These are phyloP conservation scores for Dendrocincla fuliginosa DNA, from an alignment of 2,797 vertebrate genomes.

Conservation along the genomic window DNA sequence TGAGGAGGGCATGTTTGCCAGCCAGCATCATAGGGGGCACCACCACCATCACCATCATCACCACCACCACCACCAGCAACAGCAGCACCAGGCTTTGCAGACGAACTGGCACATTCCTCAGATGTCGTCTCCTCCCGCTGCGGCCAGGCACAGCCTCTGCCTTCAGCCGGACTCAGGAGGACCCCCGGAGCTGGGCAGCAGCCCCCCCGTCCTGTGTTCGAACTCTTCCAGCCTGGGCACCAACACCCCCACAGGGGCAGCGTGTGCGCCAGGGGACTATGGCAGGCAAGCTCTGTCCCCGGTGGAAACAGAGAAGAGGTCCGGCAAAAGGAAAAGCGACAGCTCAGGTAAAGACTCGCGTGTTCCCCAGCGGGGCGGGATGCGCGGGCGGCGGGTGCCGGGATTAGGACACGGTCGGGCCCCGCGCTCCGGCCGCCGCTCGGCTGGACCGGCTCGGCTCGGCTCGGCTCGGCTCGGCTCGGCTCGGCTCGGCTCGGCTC, in stretches of 20 bases:
- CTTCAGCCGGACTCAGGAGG: slow-evolving; percentile 86
- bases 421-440: background rate
- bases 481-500: background rate
- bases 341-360: slow-evolving; percentile 88
- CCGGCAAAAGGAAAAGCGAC: slow-evolving; percentile 93
- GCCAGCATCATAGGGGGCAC: slow-evolving; percentile 85
- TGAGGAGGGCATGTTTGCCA: slow-evolving; percentile 91
- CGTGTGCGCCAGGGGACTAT: slow-evolving; percentile 91
- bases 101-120: slow-evolving; percentile 93
- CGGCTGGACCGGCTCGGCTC: background rate
- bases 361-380: background rate
- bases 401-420: background rate
- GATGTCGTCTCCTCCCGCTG: slow-evolving; percentile 85
- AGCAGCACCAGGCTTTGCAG: slow-evolving; percentile 86
- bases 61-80: slow-evolving; percentile 87
- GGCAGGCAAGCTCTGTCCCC: slow-evolving; percentile 93
- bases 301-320: slow-evolving; percentile 92
- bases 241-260: slow-evolving; percentile 86
- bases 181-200: slow-evolving; percentile 85
- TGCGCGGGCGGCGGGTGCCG: background rate
- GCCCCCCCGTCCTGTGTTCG: slow-evolving; percentile 88
- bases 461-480: background rate
- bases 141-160: slow-evolving; percentile 86
- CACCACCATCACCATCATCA: slow-evolving; percentile 82
- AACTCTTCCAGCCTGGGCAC: slow-evolving; percentile 88